Base-by-base conservation (phyloP, 2,797 vertebrate genomes). In the Poeciliopsis presidionis region DNA sequence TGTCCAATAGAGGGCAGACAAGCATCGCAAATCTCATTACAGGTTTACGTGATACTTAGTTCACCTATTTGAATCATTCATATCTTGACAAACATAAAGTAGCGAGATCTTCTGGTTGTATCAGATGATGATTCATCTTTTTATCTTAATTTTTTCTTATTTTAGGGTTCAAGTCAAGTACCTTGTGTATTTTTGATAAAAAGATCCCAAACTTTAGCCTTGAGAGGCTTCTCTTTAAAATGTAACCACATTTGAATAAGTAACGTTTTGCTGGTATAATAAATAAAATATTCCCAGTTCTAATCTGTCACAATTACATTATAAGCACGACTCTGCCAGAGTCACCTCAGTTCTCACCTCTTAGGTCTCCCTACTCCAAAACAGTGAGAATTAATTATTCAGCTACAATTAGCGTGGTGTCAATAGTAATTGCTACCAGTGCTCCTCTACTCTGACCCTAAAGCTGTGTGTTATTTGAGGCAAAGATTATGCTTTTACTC, bases 391-490 rank as follows among this genome's bases (percentile, higher is more conserved):
- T 94, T 91, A 93, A 93, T 94, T 93, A 94, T 95, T 93, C 93
- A 92, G 87, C 85, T 84, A 91, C 91, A 94, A 93, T 95, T 95
- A 94, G 90, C 81, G 84, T 92, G 90, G 91, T 94, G 93, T 94
- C 94, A 91, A 93, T 93, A 91, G 91, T 91, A 94, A 94, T 94
- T 94, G 91, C 84, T 87, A 87, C 87, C 77, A 87, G 90, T 88
- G 82, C 85, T 84, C 83, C 22, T 86, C 88, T 91, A 87, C 74
- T 88, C 80, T 95, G 91, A 95, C 90, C 91, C 88, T 83, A 87
- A 85, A 83, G 80, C 55, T 63, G 80, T 87, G 82, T 89, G 80
- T 86, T 90, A 22, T 53, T 86, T 87, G 78, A 90, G 88, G 84
- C 71, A 20, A 74, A 89, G 72, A 73, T 81, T 89, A 90, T 46